Evolutionary conservation across 2,888 invertebrate genomes (phyloP).

Genomic region (Oeneis ivallda): DNA sequence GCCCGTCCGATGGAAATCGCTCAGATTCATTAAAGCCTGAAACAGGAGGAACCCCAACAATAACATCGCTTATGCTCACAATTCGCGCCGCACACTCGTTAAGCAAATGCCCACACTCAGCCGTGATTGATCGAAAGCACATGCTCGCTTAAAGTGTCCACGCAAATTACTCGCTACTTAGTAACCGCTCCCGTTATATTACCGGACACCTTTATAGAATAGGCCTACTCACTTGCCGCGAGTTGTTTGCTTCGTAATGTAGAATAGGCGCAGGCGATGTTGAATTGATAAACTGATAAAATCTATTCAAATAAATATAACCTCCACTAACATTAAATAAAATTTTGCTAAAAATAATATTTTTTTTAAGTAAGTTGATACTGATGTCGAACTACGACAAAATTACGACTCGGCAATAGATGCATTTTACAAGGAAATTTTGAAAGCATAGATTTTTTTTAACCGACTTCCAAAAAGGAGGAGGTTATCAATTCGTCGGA

Average conservation of each 20-base stretch:
- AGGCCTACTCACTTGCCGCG: background rate
- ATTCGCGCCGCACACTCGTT: slow-evolving; percentile 13
- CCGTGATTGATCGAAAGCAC: slow-evolving; percentile 28
- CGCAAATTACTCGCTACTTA: slow-evolving; percentile 27
- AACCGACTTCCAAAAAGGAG: too few species aligned
- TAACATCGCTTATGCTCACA: slow-evolving; percentile 11
- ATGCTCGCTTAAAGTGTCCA: slow-evolving; percentile 25
- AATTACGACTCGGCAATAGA: too few species aligned
- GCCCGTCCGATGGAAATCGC: too few species aligned
- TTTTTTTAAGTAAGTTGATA: too few species aligned
- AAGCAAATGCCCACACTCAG: slow-evolving; percentile 34
- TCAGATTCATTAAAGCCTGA: too few species aligned
- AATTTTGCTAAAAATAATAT: too few species aligned
- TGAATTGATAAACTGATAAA: background rate
- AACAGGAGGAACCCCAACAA: too few species aligned
- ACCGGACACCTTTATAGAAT: slow-evolving; percentile 18
- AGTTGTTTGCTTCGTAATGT: background rate
- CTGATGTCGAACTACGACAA: too few species aligned
- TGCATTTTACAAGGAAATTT: too few species aligned
- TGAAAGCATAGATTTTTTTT: too few species aligned
- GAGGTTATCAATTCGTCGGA: too few species aligned
- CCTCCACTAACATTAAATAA: background rate
- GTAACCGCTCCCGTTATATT: slow-evolving; percentile 21
- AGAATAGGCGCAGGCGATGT: background rate
- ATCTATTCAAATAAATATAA: background rate